Conservation (phyloP, 1,140 invertebrate species). For the Planococcus citri region DNA sequence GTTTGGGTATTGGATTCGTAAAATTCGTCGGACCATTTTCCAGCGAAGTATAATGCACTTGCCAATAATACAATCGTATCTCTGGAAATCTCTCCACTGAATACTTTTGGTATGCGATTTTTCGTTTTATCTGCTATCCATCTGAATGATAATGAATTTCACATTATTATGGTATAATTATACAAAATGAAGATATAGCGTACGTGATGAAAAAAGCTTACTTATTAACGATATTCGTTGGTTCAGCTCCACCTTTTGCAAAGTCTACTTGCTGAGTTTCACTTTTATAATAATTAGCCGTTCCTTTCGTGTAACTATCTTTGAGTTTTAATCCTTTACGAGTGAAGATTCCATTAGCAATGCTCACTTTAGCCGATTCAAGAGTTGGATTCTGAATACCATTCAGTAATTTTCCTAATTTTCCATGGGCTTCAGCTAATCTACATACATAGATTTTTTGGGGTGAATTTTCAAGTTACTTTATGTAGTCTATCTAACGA, state of each 20-base stretch:
- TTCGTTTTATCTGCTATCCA: too few relatives aligned
- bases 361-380: not conserved
- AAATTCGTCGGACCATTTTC: not conserved
- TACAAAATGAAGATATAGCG: too few relatives aligned
- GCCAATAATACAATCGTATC: not conserved
- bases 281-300: not conserved
- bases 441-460: not conserved
- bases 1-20: not conserved
- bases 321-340: not conserved
- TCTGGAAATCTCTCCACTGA: not conserved
- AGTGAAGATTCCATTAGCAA: not conserved
- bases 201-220: not conserved
- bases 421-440: not conserved
- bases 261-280: not conserved
- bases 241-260: not conserved
- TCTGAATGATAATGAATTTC: too few relatives aligned
- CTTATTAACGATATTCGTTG: not conserved
- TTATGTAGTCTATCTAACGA: too few relatives aligned
- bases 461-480: too few relatives aligned
- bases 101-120: not conserved
- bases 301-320: not conserved
- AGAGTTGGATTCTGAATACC: not conserved
- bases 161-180: too few relatives aligned
- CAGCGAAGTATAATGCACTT: not conserved
- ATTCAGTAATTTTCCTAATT: not conserved